phyloP scores from a whole-genome alignment of 1,140 invertebrate genomes.

The Scaptomyza montana region DNA sequence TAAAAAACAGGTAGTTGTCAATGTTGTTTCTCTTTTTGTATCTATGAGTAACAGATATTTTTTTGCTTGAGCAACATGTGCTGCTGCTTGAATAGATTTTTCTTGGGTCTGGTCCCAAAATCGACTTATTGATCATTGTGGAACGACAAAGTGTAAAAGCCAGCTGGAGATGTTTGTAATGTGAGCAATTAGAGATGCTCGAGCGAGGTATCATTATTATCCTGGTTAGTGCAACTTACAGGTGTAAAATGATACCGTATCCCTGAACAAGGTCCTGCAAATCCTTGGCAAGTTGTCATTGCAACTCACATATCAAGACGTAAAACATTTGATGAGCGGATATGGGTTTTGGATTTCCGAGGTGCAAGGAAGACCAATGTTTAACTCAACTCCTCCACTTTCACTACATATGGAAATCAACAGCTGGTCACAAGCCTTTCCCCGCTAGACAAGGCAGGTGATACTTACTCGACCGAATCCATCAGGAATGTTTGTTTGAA shows the following conservation, averaged over 20 bases:
- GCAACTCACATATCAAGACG: constrained; percentile 36
- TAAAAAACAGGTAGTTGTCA: constrained; percentile 72
- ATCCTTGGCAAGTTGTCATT: constrained; percentile 42
- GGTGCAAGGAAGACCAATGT: not conserved
- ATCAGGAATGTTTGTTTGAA: constrained; percentile 54
- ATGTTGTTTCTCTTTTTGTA: constrained; percentile 30
- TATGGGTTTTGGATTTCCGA: constrained; percentile 56
- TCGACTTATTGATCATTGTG: constrained; percentile 78
- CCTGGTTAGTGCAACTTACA: constrained; percentile 36
- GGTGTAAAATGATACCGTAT: constrained; percentile 61
- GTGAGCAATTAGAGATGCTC: constrained; percentile 65
- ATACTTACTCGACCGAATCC: constrained; percentile 35
- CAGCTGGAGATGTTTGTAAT: constrained; percentile 63
- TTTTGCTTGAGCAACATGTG: constrained; percentile 65
- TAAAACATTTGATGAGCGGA: constrained; percentile 55
- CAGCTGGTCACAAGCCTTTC: constrained; percentile 41
- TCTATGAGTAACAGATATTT: constrained; percentile 69
- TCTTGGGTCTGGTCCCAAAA: constrained; percentile 21
- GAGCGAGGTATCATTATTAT: constrained; percentile 57
- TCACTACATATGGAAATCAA: constrained; percentile 18
- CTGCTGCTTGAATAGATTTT: constrained; percentile 51
- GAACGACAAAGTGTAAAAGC: constrained; percentile 63
- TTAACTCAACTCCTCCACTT: constrained; percentile 10
- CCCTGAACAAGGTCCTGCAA: not conserved
- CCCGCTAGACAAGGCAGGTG: constrained; percentile 46